Base-by-base conservation (phyloP, 2,113 vertebrate species). In the Puffinus mauretanicus region DNA sequence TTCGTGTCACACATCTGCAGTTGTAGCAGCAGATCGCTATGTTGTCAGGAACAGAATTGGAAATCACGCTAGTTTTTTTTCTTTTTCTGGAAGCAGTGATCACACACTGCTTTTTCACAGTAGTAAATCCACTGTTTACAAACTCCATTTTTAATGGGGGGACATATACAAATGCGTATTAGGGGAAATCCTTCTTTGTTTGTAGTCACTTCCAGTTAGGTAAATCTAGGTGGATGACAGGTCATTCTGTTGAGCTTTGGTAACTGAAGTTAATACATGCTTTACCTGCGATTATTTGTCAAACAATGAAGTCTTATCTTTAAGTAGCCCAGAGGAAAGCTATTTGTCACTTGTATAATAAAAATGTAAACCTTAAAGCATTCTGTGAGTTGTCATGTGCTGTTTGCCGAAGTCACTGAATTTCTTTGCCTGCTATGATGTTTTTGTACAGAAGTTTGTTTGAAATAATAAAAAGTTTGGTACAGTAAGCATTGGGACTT, bases 371-470 rank as follows among this genome's bases (percentile, higher is more conserved):
- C 89, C 21, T 88, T 83, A 91, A 95, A 95, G 42, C 88, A 84
- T 89, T 92, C 92, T 90, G 72, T 70, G 78, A 93, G 71, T 87
- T 94, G 86, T 97, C 86, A 82, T 91, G 90, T 94, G 86, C 90
- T 97, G 80, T 97, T 97, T 96, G 86, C 93, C 19, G 21, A 97
- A 96, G 57, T 96, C 79, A 92, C 25, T 49, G 88, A 88, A 66
- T 91, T 93, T 96, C 89, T 91, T 92, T 93, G 96, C 93, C 80
- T 97, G 92, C 86, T 96, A 89, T 94, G 69, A 93, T 70, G 70
- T 93, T 97, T 98, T 98, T 98, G 95, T 98, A 97, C 86, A 98
- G 95, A 97, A 88, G 65, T 96, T 97, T 95, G 94, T 97, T 96
- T 96, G 88, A 98, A 97, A 96, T 96, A 96, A 97, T 97, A 97